Evolutionary conservation across 1,140 invertebrate genomes (phyloP).

Genomic region (Bombus superbus): DNA sequence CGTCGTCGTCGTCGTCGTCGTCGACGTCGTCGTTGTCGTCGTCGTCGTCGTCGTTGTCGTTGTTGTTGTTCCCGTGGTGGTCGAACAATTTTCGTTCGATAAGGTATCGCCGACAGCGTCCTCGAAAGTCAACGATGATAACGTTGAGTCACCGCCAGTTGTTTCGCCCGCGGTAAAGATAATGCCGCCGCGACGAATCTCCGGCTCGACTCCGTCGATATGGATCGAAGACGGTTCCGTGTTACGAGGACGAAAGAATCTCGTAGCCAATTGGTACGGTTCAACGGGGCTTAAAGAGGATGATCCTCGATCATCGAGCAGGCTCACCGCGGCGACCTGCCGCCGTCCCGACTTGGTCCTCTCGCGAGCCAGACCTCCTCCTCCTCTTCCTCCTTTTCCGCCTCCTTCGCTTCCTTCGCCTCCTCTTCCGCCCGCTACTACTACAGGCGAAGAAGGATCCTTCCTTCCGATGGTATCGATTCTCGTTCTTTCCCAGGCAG

Average conservation of each 20-base stretch:
- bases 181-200: slow-evolving; percentile 6
- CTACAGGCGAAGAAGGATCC: slow-evolving; percentile 20
- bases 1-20: slow-evolving; percentile 11
- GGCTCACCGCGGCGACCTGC: slow-evolving; percentile 44
- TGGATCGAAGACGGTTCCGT: slow-evolving; percentile 13
- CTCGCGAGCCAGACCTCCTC: slow-evolving; percentile 45
- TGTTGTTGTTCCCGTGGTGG: slow-evolving; percentile 33
- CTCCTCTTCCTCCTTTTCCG: slow-evolving; percentile 27
- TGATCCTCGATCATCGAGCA: slow-evolving; percentile 43
- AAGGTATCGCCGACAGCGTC: slow-evolving; percentile 1
- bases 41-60: slow-evolving; percentile 40
- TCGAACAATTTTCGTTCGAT: not conserved
- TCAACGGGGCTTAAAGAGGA: not conserved
- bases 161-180: not conserved
- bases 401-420: not conserved
- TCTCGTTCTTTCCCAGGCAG: not conserved
- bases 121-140: slow-evolving; percentile 21
- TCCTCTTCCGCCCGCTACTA: not conserved
- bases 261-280: slow-evolving; percentile 3
- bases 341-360: slow-evolving; percentile 35
- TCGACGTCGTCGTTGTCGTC: slow-evolving; percentile 44
- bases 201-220: slow-evolving; percentile 10
- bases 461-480: slow-evolving; percentile 18
- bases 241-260: not conserved
- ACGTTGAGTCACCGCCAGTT: not conserved